phyloP scores from a whole-genome alignment of 1,140 invertebrate species.

The Danaus plexippus region DNA sequence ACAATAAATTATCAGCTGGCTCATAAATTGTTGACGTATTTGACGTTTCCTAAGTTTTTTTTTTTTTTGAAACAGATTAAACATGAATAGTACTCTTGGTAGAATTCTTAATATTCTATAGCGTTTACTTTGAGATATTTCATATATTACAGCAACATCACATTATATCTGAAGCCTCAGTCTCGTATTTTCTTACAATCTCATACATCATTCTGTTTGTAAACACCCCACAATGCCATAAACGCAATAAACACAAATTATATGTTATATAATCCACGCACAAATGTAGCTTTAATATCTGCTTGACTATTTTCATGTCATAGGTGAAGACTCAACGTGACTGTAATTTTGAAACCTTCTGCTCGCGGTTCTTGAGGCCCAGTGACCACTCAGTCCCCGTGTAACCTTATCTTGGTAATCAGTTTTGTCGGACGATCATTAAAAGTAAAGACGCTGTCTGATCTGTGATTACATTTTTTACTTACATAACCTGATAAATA shows the following conservation, averaged over 20 bases:
- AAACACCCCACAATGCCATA: constrained; percentile 10
- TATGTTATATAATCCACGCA: constrained; percentile 15
- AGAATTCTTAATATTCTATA: too few relatives aligned
- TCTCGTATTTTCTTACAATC: neutral
- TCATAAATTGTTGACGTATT: too few relatives aligned
- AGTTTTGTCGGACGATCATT: constrained; percentile 5
- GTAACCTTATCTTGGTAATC: constrained; percentile 1
- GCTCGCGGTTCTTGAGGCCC: constrained; percentile 1
- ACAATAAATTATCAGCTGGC: too few relatives aligned
- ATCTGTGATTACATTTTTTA: constrained; percentile 1
- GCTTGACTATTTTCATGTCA: constrained; percentile 31
- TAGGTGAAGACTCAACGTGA: constrained; percentile 37
- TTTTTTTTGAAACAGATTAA: too few relatives aligned
- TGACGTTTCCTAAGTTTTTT: too few relatives aligned
- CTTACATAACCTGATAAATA: neutral
- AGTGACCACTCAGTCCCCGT: constrained; percentile 3
- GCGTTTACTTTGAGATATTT: too few relatives aligned
- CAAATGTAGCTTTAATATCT: constrained; percentile 39
- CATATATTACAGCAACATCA: too few relatives aligned
- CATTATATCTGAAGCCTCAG: too few relatives aligned
- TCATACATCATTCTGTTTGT: constrained; percentile 2
- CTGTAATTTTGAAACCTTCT: constrained; percentile 18
- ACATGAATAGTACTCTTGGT: too few relatives aligned
- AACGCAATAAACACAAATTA: constrained; percentile 7
- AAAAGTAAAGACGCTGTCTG: constrained; percentile 1